Conservation (phyloP, 2,113 vertebrate genomes). For the Gallinago media region DNA sequence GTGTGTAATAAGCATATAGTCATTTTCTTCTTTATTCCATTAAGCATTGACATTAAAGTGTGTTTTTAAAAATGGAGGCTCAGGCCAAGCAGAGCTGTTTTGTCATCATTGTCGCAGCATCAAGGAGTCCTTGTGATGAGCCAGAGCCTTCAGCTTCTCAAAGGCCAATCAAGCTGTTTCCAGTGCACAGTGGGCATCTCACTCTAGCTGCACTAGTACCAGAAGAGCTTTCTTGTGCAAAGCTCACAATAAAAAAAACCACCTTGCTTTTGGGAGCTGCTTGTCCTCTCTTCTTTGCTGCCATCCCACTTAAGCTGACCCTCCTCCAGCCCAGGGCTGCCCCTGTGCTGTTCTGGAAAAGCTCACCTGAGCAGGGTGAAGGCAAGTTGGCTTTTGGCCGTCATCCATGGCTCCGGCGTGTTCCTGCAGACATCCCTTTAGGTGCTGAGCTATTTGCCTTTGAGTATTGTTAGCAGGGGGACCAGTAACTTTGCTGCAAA, state of each 20-base stretch:
- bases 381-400: not conserved
- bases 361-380: accelerated
- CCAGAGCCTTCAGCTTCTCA: not conserved
- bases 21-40: not conserved
- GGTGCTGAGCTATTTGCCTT: not conserved
- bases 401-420: not conserved
- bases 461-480: not conserved
- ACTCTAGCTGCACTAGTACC: not conserved
- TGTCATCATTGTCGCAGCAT: not conserved
- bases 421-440: not conserved
- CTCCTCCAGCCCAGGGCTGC: not conserved
- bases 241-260: not conserved
- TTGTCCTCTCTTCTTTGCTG: not conserved
- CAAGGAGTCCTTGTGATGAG: not conserved
- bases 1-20: not conserved
- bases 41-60: not conserved
- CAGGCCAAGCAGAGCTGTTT: not conserved
- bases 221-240: not conserved
- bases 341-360: not conserved
- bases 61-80: not conserved
- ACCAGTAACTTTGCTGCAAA: not conserved
- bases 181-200: not conserved
- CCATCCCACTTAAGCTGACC: not conserved
- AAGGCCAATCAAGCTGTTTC: not conserved
- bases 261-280: not conserved